Conservation (phyloP, 2,888 invertebrate genomes). For the Trichopria drosophilae region DNA sequence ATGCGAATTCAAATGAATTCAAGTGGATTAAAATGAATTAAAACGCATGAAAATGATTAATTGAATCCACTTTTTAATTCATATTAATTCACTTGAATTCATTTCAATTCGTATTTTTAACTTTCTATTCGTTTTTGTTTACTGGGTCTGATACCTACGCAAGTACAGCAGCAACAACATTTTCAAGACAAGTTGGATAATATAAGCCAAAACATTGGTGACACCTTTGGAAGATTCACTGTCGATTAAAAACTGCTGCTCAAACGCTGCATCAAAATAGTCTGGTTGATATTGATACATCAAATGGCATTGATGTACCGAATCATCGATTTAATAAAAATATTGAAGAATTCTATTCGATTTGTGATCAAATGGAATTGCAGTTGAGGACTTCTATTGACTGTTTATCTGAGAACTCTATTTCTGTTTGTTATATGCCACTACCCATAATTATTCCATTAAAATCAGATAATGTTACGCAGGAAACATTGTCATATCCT, state of each 20-base stretch:
- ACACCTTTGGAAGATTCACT: slow-evolving; percentile 80
- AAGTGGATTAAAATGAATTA: too few relatives aligned
- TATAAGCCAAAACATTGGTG: slow-evolving; percentile 82
- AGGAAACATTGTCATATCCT: slow-evolving; percentile 76
- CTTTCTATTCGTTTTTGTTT: too few relatives aligned
- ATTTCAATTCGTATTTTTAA: too few relatives aligned
- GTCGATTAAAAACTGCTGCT: slow-evolving; percentile 84
- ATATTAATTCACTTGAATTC: too few relatives aligned
- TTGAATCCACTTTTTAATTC: too few relatives aligned
- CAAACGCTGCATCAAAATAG: slow-evolving; percentile 86
- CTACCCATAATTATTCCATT: slow-evolving; percentile 74
- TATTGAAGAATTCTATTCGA: slow-evolving; percentile 90
- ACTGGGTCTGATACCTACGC: too few relatives aligned
- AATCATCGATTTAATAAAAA: slow-evolving; percentile 85
- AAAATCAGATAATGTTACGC: slow-evolving; percentile 71
- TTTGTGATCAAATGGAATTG: slow-evolving; percentile 93
- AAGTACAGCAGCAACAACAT: slow-evolving; percentile 52
- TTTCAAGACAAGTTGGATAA: slow-evolving; percentile 79
- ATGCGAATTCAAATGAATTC: slow-evolving; percentile 51
- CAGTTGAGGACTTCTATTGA: slow-evolving; percentile 88
- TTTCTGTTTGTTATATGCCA: slow-evolving; percentile 82
- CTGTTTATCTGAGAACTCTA: slow-evolving; percentile 80
- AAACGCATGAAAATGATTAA: too few relatives aligned
- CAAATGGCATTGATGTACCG: slow-evolving; percentile 75
- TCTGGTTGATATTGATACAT: slow-evolving; percentile 77